A percentile compares a stretch with the other conserved stretches of the same genome.
Conservation (phyloP, 1,140 invertebrate species). For the Alviniconcha marisindica region DNA sequence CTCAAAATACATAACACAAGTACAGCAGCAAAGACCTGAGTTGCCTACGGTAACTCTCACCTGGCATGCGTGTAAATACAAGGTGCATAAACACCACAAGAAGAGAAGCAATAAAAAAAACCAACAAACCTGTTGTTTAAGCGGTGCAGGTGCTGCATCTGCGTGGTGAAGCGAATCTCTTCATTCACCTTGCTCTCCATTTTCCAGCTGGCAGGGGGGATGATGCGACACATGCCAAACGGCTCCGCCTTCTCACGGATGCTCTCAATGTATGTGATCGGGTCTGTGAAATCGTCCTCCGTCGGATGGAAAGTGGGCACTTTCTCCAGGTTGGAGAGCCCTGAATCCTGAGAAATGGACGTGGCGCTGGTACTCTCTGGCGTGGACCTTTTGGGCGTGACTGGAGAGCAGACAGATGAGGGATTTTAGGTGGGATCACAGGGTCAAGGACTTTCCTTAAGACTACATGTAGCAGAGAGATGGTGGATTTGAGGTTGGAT, state of each 20-base stretch:
- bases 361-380: conserved; percentile 24
- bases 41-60: too few relatives aligned
- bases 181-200: conserved; percentile 91
- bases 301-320: conserved; percentile 89
- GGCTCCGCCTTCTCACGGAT: conserved; percentile 87
- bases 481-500: too few relatives aligned
- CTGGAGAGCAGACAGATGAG: conserved; percentile 2
- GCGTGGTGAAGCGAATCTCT: conserved; percentile 91
- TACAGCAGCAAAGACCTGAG: too few relatives aligned
- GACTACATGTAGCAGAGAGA: too few relatives aligned
- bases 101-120: too few relatives aligned
- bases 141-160: conserved; percentile 94
- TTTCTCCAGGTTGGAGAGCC: conserved; percentile 79
- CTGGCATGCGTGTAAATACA: too few relatives aligned
- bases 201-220: conserved; percentile 91
- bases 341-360: conserved; percentile 40
- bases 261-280: conserved; percentile 91
- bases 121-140: conserved; percentile 82
- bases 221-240: conserved; percentile 92
- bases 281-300: conserved; percentile 92
- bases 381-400: background rate
- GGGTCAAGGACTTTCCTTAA: too few relatives aligned
- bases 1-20: too few relatives aligned
- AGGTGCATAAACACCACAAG: too few relatives aligned
- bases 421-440: too few relatives aligned